phyloP scores from a whole-genome alignment of 2,888 invertebrate species.

The Trileptium ribeirensis region DNA sequence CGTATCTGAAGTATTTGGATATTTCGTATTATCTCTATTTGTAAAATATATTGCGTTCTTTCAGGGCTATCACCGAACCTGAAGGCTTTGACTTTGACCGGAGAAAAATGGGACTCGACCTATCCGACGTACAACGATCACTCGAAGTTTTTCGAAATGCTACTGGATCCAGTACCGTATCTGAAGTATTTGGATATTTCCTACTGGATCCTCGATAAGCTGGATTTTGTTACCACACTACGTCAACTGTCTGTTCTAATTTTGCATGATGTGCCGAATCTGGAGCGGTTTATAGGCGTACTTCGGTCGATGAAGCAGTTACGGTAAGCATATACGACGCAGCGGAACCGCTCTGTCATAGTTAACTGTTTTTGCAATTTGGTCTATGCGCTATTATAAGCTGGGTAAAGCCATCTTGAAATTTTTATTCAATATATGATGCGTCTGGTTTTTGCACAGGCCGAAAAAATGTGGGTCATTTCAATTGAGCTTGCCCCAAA shows the following conservation, averaged over 20 bases:
- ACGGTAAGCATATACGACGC: too few species aligned
- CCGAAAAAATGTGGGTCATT: too few species aligned
- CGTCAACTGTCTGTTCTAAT: not conserved
- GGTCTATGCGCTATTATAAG: too few species aligned
- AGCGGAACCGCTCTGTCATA: too few species aligned
- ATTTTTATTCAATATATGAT: too few species aligned
- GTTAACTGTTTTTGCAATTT: too few species aligned
- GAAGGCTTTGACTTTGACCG: not conserved
- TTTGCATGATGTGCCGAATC: not conserved
- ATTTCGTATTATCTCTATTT: not conserved
- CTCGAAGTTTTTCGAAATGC: not conserved
- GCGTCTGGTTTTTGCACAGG: too few species aligned
- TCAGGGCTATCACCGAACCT: too few species aligned
- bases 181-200: not conserved
- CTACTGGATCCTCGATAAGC: not conserved
- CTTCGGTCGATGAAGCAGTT: not conserved
- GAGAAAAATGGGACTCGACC: not conserved
- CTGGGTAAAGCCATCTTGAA: too few species aligned
- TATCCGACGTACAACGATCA: not conserved
- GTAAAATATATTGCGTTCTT: too few species aligned
- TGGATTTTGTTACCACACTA: not conserved
- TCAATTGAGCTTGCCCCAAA: too few species aligned
- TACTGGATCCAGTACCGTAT: not conserved
- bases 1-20: not conserved
- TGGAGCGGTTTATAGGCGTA: not conserved